A percentile compares a stretch with the other conserved stretches of the same genome.
phyloP scores from a whole-genome alignment of 2,888 invertebrate genomes.

The Chalcosyrphus nemorum region DNA sequence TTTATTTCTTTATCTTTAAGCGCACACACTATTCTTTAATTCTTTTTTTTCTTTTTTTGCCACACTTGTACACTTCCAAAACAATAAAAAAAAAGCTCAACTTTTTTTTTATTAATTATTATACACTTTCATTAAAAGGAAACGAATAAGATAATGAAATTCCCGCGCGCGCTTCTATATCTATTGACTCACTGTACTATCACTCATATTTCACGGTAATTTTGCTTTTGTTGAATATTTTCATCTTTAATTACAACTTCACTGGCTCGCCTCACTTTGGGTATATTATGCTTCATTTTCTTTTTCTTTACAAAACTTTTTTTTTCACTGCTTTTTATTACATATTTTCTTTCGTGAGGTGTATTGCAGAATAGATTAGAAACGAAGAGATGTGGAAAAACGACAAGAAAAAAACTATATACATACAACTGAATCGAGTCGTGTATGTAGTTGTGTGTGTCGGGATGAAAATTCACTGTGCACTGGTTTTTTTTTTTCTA shows the following conservation, averaged over 20 bases:
- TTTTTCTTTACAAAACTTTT: neutral
- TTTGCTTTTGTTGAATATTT: conserved; percentile 6
- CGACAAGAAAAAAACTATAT: conserved; percentile 31
- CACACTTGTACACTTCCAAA: neutral
- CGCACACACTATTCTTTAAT: conserved; percentile 8
- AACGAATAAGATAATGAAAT: neutral
- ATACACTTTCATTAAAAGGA: neutral
- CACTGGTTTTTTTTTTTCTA: conserved; percentile 53
- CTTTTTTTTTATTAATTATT: neutral
- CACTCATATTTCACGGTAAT: conserved; percentile 17
- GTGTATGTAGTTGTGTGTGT: conserved; percentile 29
- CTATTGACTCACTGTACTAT: conserved; percentile 1
- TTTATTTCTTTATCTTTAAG: conserved; percentile 7
- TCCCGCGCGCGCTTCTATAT: conserved; percentile 18
- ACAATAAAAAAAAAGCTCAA: neutral
- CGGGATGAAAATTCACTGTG: conserved; percentile 60
- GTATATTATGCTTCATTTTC: conserved; percentile 45
- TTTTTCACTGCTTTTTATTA: conserved; percentile 11
- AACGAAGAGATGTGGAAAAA: conserved; percentile 46
- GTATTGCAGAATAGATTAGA: conserved; percentile 50
- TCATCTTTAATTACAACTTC: neutral
- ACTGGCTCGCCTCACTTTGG: conserved; percentile 33
- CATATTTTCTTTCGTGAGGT: conserved; percentile 13
- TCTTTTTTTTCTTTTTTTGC: too few relatives aligned
- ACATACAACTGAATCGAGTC: too few relatives aligned